Conservation (phyloP, 1,140 invertebrate genomes). For the Drosophila seguyi region DNA sequence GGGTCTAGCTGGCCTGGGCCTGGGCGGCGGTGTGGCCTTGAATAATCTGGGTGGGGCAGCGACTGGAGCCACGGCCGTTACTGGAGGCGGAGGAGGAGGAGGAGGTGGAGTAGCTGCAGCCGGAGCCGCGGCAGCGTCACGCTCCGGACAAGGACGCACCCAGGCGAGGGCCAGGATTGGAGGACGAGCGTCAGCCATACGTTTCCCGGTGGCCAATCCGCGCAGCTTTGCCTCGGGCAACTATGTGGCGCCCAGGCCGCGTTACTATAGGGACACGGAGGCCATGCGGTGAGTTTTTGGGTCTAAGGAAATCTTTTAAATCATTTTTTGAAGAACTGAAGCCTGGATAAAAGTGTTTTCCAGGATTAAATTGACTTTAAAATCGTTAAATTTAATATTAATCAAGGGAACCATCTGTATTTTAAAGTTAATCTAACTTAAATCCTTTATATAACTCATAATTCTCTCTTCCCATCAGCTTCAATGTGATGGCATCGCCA, state of each 20-base stretch:
- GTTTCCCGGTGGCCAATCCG: slow-evolving; percentile 69
- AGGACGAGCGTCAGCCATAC: slow-evolving; percentile 39
- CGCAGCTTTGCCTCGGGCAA: slow-evolving; percentile 71
- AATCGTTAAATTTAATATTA: too few relatives aligned
- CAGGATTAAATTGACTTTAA: too few relatives aligned
- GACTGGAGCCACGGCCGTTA: not conserved
- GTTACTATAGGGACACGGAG: slow-evolving; percentile 62
- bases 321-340: not conserved
- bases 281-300: slow-evolving; percentile 47
- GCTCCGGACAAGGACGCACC: slow-evolving; percentile 31
- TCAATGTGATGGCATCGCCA: slow-evolving; percentile 55
- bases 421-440: not conserved
- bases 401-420: not conserved
- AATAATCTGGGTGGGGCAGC: slow-evolving; percentile 26
- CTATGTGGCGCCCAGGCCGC: slow-evolving; percentile 72
- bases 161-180: slow-evolving; percentile 18
- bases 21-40: slow-evolving; percentile 18
- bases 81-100: not conserved
- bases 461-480: slow-evolving; percentile 28
- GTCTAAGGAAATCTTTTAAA: too few relatives aligned
- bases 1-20: slow-evolving; percentile 46
- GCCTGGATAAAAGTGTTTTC: not conserved
- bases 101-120: slow-evolving; percentile 33
- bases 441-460: not conserved
- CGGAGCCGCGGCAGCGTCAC: slow-evolving; percentile 20